Evolutionary conservation across 2,113 vertebrate species (phyloP), one percentile per base, ranked within the genome.

Genomic region (Hyperoodon ampullatus): DNA sequence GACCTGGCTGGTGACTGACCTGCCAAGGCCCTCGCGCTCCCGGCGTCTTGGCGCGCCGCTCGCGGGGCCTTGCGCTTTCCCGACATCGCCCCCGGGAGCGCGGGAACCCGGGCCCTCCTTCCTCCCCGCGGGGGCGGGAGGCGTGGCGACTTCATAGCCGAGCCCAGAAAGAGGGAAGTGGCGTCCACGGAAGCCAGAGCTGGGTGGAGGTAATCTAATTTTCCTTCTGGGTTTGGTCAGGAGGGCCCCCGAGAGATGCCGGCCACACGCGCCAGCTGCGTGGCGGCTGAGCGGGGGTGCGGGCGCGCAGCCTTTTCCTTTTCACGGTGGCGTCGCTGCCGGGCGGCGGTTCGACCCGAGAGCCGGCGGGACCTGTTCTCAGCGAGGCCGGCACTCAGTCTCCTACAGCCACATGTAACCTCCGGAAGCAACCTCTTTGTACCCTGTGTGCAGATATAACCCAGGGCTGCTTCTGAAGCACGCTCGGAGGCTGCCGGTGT

Each of bases 81-180:
- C 18, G 23, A n/a, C 21, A 0, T 18, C 1, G 68, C 50, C 24
- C 50, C 16, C 6, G 7, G 13, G 42, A 42, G 21, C 35, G 35
- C 39, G 3, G 35, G 35, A 10, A 24, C 26, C 8, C 21, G 6
- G 33, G 12, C 50, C 65, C 33, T 19, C 35, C 42, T 61, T 13
- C 30, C 0, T 78, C 30, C 0, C 30, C 13, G 39, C n/a, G 14
- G 50, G 14, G 19, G 50, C 75, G 42, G 30, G 61, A 93, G 74
- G 74, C 33, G 63, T 82, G 82, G 77, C 23, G 21, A 87, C 60
- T 5, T 33, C 0, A 5, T 2, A 39, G 30, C 42, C 18, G 3
- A 88, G 58, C 21, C 3, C 33, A n/a, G 50, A 47, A 65, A 90
- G 71, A 71, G 53, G 68, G 30, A 84, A 91, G 87, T 61, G 95